These are phyloP conservation scores for Plagiodera versicolora DNA, from an alignment of 2,888 invertebrate species.

Conservation along the genomic window DNA sequence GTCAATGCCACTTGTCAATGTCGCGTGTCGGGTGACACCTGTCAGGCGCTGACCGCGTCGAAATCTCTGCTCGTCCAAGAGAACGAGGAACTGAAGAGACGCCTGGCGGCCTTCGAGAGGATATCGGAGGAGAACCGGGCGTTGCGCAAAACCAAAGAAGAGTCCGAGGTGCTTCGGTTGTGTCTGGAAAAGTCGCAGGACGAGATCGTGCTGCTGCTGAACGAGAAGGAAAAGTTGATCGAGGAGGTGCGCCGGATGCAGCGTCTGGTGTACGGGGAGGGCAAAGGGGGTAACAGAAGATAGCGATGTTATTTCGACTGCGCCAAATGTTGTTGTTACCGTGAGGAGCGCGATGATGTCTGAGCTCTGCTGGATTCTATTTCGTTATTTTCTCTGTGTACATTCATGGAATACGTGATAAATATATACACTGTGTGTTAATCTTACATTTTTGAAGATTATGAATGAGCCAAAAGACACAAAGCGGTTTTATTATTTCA, in stretches of 20 bases:
- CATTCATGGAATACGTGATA: not conserved
- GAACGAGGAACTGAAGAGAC: slow-evolving; percentile 66
- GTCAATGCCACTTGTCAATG: too few relatives aligned
- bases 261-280: slow-evolving; percentile 55
- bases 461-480: not conserved
- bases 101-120: slow-evolving; percentile 62
- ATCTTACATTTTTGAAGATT: not conserved
- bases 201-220: slow-evolving; percentile 68
- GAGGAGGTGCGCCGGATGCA: slow-evolving; percentile 71
- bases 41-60: slow-evolving; percentile 23
- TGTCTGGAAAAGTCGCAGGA: slow-evolving; percentile 72
- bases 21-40: too few relatives aligned
- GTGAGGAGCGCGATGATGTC: not conserved
- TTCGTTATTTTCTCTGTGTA: not conserved
- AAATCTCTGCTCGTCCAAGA: slow-evolving; percentile 60
- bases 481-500: not conserved
- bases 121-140: slow-evolving; percentile 63
- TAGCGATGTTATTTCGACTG: slow-evolving; percentile 73
- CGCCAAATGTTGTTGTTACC: slow-evolving; percentile 63
- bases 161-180: slow-evolving; percentile 63
- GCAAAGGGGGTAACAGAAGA: slow-evolving; percentile 59
- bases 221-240: slow-evolving; percentile 73
- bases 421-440: not conserved
- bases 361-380: too few relatives aligned
- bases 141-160: slow-evolving; percentile 59